These are phyloP conservation scores for Rhabditoides inermis DNA, from an alignment of 2,888 invertebrate species.

Conservation along the genomic window DNA sequence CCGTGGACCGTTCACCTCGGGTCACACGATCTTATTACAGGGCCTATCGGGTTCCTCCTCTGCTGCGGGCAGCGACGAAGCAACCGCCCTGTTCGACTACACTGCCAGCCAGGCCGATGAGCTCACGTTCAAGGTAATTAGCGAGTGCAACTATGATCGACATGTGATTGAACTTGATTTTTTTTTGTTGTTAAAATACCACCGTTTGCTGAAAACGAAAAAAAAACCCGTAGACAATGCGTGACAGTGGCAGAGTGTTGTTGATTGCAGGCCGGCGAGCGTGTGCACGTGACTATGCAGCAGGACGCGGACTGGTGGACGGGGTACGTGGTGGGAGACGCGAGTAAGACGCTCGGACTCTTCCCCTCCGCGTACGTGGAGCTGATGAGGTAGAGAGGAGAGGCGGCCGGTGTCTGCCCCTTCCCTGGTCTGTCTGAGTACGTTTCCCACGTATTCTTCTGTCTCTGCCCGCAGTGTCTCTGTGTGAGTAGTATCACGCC, in stretches of 20 bases:
- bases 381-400: slow-evolving; percentile 20
- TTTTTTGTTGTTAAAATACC: background rate
- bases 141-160: slow-evolving; percentile 2
- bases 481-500: background rate
- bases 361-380: slow-evolving; percentile 51
- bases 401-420: background rate
- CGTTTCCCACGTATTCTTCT: background rate
- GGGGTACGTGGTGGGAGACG: slow-evolving; percentile 24
- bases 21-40: too few relatives aligned
- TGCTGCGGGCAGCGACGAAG: slow-evolving; percentile 6
- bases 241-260: too few relatives aligned
- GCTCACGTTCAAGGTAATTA: slow-evolving; percentile 29
- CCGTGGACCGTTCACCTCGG: too few relatives aligned
- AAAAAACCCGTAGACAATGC: too few relatives aligned
- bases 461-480: background rate
- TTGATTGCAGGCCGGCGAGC: slow-evolving; percentile 18
- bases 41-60: too few relatives aligned
- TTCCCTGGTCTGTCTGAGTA: background rate
- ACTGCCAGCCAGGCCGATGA: slow-evolving; percentile 46
- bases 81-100: slow-evolving; percentile 46
- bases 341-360: slow-evolving; percentile 20
- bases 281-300: slow-evolving; percentile 24
- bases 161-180: slow-evolving; percentile 15
- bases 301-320: slow-evolving; percentile 47
- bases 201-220: too few relatives aligned